Evolutionary conservation across 2,888 invertebrate species (phyloP), one percentile per base, ranked within the genome.

Genomic region (Drosophila phalerata): DNA sequence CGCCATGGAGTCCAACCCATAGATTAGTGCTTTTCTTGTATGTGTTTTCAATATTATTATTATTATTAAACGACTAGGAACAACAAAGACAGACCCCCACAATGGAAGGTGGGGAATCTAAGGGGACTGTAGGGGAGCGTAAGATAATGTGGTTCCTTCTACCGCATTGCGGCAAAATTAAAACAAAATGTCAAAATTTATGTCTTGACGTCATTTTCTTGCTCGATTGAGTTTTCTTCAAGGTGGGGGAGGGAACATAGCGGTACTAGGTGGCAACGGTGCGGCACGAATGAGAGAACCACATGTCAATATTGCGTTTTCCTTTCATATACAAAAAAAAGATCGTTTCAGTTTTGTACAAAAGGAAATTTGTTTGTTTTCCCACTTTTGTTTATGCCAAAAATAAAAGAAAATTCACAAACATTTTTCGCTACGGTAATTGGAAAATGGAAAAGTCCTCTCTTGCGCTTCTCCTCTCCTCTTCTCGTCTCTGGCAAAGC

Each of bases 301-400:
- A 81, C 79, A 88, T 85, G 89, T 87, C 79, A 89, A 85, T 85
- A 84, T 85, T 79, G 88, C 85, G 75, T 85, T 84, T 70, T 86
- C 66, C 56, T 63, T 75, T 73, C 53, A 48, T 66, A 66, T 55
- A 76, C 68, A 43, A n/a, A 63, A 28, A 28, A 28, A 69, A 74
- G 61, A 77, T 72, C 67, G 45, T 58, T 66, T 72, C 37, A 38
- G 40, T 17, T 65, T 62, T 77, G 34, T 58, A 64, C 45, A 51
- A 13, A 22, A 28, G 10, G 32, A 76, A 69, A 63, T 57, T 75
- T 75, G 84, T 86, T 88, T 88, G 78, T 73, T 79, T 71, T 76
- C 68, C 66, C 77, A 69, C 70, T 77, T 86, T 85, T 89, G 85
- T 85, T 85, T 85, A 87, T 89, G 73, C 82, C 69, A 75, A 85